Evolutionary conservation across 2,888 invertebrate species (phyloP).

Genomic region (Dryadula phaetusa): DNA sequence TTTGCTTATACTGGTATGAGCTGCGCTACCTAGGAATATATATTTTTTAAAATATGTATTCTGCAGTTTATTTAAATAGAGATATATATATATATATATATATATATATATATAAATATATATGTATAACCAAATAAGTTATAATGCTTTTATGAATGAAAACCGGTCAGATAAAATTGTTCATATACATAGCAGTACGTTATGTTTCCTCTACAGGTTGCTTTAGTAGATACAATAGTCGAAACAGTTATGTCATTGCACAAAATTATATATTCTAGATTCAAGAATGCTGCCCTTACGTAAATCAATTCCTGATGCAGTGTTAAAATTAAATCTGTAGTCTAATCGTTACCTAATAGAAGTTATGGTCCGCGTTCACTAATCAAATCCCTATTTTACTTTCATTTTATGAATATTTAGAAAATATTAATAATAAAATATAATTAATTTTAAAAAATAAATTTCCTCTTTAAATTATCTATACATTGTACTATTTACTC

Average conservation of each 20-base stretch:
- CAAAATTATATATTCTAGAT: conserved; percentile 49
- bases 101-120: not conserved
- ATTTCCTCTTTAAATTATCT: no score
- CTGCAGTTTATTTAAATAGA: no score
- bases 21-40: no score
- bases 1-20: no score
- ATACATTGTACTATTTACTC: no score
- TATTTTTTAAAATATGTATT: no score
- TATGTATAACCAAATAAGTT: not conserved
- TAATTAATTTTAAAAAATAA: no score
- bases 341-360: conserved; percentile 40
- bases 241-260: conserved; percentile 46
- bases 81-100: no score
- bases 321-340: conserved; percentile 44
- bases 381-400: conserved; percentile 20
- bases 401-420: conserved; percentile 4
- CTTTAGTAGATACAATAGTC: conserved; percentile 38
- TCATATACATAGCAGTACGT: conserved; percentile 13
- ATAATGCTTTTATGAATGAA: not conserved
- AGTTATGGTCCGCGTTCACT: conserved; percentile 14
- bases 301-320: conserved; percentile 45
- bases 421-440: not conserved
- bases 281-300: conserved; percentile 50
- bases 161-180: not conserved
- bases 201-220: conserved; percentile 28